Evolutionary conservation across 2,797 vertebrate genomes (phyloP).

Genomic region (Fratercula arctica): DNA sequence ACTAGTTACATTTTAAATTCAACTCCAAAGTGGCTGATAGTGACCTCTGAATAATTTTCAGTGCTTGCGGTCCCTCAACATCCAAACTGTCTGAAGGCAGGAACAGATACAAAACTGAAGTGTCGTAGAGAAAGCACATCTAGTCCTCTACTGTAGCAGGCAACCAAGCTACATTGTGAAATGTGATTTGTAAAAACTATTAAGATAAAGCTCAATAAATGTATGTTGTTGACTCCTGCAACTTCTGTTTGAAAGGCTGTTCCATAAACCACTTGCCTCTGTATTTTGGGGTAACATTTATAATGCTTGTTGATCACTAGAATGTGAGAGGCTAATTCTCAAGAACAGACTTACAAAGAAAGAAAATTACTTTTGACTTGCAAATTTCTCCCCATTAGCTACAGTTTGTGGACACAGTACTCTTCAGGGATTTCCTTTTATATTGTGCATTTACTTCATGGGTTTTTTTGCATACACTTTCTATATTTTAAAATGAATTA

Average conservation of each 20-base stretch:
- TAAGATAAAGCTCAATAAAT: constrained; percentile 23
- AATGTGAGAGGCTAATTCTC: constrained; percentile 46
- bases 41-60: neutral
- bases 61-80: neutral
- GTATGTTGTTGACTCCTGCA: constrained; percentile 6
- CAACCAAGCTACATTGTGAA: neutral
- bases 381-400: constrained; percentile 51
- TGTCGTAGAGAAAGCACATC: neutral
- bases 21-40: neutral
- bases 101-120: neutral
- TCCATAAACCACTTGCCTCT: constrained; percentile 34
- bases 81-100: neutral
- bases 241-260: constrained; percentile 34
- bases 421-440: constrained; percentile 46
- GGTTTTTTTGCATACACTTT: neutral
- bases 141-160: neutral
- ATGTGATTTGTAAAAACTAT: constrained; percentile 5
- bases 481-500: constrained; percentile 9
- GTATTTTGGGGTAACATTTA: constrained; percentile 54
- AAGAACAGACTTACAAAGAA: constrained; percentile 49
- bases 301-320: constrained; percentile 48
- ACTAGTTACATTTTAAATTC: neutral
- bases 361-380: constrained; percentile 66
- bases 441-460: neutral
- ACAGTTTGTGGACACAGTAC: constrained; percentile 25